These are phyloP conservation scores for Phaenicophaeus curvirostris DNA, from an alignment of 2,797 vertebrate species.

Conservation along the genomic window DNA sequence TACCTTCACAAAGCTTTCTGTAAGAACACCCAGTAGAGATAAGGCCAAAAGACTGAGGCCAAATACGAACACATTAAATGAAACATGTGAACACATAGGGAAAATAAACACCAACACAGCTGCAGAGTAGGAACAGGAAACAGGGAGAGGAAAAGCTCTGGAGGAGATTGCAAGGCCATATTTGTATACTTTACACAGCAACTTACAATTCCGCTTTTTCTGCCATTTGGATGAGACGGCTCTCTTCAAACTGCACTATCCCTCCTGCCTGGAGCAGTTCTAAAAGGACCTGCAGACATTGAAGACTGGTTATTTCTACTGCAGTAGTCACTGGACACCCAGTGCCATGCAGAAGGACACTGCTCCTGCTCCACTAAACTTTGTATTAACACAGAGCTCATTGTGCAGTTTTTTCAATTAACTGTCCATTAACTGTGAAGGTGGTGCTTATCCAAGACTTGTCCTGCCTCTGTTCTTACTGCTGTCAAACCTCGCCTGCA, in stretches of 20 bases:
- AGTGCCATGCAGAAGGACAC: neutral
- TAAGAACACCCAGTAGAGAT: neutral
- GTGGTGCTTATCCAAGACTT: neutral
- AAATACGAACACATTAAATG: neutral
- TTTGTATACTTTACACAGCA: neutral
- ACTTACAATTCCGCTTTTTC: slow-evolving; percentile 97
- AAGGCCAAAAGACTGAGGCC: neutral
- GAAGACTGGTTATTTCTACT: neutral
- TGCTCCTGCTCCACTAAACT: neutral
- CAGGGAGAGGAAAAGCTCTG: neutral
- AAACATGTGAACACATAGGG: neutral
- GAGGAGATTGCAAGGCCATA: neutral
- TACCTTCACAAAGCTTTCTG: neutral
- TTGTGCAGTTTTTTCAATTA: neutral
- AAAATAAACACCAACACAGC: neutral
- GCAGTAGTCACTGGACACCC: neutral
- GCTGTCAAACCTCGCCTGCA: neutral
- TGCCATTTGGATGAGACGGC: slow-evolving; percentile 86
- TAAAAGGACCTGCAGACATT: slow-evolving; percentile 85
- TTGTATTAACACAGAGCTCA: neutral
- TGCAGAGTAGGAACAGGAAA: neutral
- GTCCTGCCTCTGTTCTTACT: neutral
- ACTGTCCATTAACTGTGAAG: neutral
- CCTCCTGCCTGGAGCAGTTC: slow-evolving; percentile 94
- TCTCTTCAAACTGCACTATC: slow-evolving; percentile 93